phyloP scores from a whole-genome alignment of 2,113 vertebrate species.

The Lophura nycthemera region DNA sequence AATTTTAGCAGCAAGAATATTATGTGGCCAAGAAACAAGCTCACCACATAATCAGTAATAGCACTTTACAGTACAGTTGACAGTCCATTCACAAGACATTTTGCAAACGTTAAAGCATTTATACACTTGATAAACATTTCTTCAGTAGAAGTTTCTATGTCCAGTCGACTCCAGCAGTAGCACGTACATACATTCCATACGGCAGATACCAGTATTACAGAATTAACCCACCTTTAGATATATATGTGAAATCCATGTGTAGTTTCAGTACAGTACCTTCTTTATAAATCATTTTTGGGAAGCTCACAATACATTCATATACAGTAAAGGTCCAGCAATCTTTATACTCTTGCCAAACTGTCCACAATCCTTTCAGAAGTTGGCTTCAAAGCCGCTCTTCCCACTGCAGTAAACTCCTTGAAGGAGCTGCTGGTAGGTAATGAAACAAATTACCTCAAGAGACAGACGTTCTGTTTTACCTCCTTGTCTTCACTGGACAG shows the following conservation, averaged over 20 bases:
- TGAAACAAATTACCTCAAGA: constrained; percentile 74
- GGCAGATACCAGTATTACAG: constrained; percentile 65
- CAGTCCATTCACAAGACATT: constrained; percentile 86
- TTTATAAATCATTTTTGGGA: constrained; percentile 66
- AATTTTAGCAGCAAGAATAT: constrained; percentile 84
- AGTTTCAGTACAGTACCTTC: constrained; percentile 66
- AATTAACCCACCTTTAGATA: constrained; percentile 69
- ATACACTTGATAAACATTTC: constrained; percentile 76
- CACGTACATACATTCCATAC: constrained; percentile 70
- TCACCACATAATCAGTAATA: constrained; percentile 82
- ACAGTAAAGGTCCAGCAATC: constrained; percentile 68
- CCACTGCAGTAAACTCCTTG: constrained; percentile 64
- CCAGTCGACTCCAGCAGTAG: constrained; percentile 57
- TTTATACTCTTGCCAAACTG: constrained; percentile 4
- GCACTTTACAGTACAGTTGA: constrained; percentile 86
- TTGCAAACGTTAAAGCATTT: constrained; percentile 83
- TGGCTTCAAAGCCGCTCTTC: constrained; percentile 51
- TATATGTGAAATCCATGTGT: constrained; percentile 52
- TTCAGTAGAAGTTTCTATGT: constrained; percentile 61
- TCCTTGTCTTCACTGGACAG: constrained; percentile 81
- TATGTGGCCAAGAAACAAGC: constrained; percentile 78
- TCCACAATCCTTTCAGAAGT: constrained; percentile 33
- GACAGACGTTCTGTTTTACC: constrained; percentile 2
- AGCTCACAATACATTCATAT: constrained; percentile 78
- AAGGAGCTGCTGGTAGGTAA: constrained; percentile 78